Base-by-base conservation (phyloP, 2,888 invertebrate genomes). In the Lycophotia porphyrea region DNA sequence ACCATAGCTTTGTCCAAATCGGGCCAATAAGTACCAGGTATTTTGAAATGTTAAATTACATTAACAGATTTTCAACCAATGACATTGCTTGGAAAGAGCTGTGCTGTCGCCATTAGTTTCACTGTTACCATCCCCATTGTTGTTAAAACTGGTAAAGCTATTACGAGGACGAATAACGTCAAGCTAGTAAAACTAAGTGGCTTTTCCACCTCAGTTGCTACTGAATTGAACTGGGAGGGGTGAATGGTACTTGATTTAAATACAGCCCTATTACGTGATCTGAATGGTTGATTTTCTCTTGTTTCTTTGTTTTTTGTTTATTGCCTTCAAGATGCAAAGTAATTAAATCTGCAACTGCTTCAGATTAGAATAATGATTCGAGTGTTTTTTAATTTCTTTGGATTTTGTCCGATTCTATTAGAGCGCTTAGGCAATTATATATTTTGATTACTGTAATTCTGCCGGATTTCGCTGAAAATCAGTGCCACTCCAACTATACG, bases 171-270 rank as follows among this genome's bases (percentile, higher is more conserved):
- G 1, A 61, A 36, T n/a, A 31, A 27, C 90, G 91, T 92, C 89
- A 84, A 90, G 89, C 91, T 91, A 91, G 91, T 88, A 81, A 84
- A 84, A 83, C 86, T 89, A 91, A 92, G 91, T 91, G 89, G 87
- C 88, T 86, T 90, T 90, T 91, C 36, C 81, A 91, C 90, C 89
- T 89, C 85, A 86, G 67, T 61, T 70, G 52, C 69, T 82, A 73
- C 80, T 82, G 79, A 85, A 87, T 76, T 69, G 60, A 55, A 24
- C 47, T 15, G 69, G 67, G 72, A 65, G 77, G 85, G 66, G 13
- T 52, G 74, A 85, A 85, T 85, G 84, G 86, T 80, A 82, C 88
- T 91, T 89, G 90, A 90, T 91, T 91, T 91, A 90, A 92, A 92
- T 88, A 87, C 81, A 82, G 73, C 70, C 83, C 80, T 78, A 82